phyloP scores from a whole-genome alignment of 2,113 vertebrate genomes.

The Pelecanus crispus region DNA sequence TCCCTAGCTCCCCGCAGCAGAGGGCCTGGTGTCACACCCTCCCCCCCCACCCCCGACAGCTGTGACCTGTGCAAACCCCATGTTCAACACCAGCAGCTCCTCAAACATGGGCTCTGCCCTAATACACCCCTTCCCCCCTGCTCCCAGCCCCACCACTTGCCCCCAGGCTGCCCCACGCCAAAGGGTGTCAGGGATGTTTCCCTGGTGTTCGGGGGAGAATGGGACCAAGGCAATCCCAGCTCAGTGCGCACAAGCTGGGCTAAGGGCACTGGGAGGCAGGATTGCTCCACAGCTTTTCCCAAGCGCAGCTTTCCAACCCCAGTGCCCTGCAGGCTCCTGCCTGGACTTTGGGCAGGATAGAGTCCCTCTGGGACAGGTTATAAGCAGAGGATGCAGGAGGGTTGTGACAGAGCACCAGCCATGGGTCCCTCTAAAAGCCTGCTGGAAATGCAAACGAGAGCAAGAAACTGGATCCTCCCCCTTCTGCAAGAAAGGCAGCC shows the following conservation, averaged over 20 bases:
- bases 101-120: neutral
- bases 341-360: neutral
- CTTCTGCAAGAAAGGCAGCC: neutral
- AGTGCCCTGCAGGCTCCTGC: neutral
- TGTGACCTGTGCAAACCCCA: fast-evolving
- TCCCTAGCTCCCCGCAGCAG: neutral
- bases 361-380: neutral
- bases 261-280: constrained; percentile 18
- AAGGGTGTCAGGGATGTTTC: neutral
- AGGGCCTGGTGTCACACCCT: neutral
- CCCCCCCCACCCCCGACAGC: too few relatives aligned
- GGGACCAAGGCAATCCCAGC: neutral
- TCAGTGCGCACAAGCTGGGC: neutral
- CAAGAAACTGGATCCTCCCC: neutral
- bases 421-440: neutral
- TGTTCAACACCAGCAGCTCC: neutral
- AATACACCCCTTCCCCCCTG: fast-evolving
- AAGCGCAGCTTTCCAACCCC: neutral
- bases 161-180: neutral
- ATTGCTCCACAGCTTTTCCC: neutral
- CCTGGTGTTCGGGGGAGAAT: fast-evolving
- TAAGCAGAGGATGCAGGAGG: neutral
- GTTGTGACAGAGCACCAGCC: fast-evolving
- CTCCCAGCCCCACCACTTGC: neutral
- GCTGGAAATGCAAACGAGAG: neutral